phyloP scores from a whole-genome alignment of 37 sponge, comb jelly and placozoan genomes.

The Corticium candelabrum region DNA sequence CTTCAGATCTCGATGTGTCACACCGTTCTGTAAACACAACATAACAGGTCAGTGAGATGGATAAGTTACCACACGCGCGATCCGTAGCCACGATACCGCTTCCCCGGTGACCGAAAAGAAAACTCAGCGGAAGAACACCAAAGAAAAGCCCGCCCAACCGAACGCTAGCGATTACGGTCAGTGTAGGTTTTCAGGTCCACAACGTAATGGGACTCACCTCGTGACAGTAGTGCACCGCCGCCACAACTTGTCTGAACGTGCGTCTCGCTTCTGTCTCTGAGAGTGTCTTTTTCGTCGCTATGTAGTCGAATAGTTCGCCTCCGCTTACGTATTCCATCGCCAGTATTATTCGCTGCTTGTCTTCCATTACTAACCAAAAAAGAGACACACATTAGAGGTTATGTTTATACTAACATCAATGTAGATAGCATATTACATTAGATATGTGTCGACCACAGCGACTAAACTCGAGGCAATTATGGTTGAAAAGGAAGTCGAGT shows the following conservation, averaged over 20 bases:
- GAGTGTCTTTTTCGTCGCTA: not conserved
- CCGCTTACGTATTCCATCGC: not conserved
- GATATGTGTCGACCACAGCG: too few relatives aligned
- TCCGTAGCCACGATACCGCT: too few relatives aligned
- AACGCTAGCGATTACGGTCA: too few relatives aligned
- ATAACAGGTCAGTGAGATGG: conserved; percentile 9
- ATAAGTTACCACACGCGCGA: not conserved
- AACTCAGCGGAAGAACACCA: too few relatives aligned
- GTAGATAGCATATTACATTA: too few relatives aligned
- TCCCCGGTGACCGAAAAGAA: too few relatives aligned
- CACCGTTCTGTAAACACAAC: conserved; percentile 23
- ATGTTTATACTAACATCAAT: too few relatives aligned
- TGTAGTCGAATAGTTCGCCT: not conserved
- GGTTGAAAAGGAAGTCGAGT: too few relatives aligned
- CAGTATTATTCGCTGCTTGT: not conserved
- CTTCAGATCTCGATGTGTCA: conserved; percentile 60
- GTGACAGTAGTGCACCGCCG: conserved; percentile 3
- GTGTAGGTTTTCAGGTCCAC: too few relatives aligned
- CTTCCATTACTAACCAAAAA: not conserved
- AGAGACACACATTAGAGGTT: too few relatives aligned
- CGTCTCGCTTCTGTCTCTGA: not conserved
- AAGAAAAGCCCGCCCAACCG: too few relatives aligned
- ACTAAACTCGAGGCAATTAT: too few relatives aligned
- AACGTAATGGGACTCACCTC: not conserved
- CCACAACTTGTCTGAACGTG: not conserved